Evolutionary conservation across 2,888 invertebrate species (phyloP), one percentile per base, ranked within the genome.

Genomic region (Zaprionus obscuricornis): DNA sequence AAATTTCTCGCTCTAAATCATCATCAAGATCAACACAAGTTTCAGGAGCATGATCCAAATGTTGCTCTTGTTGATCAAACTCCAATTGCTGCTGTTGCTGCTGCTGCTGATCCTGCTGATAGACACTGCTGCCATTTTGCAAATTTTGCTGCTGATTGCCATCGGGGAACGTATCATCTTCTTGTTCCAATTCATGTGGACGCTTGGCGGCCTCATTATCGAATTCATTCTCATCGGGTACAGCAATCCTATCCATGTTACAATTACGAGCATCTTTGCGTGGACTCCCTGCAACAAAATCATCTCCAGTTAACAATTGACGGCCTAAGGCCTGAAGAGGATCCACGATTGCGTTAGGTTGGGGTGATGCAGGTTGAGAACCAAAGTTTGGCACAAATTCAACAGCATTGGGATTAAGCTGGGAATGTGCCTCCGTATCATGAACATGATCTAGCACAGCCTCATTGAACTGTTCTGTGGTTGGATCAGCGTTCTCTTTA

Each of bases 371-470:
- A 3, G 96, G 96, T 43, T 82, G 86, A 1, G 88, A 87, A 0
- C 87, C 87, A 59, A 83, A 87, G 10, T 67, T 76, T 2, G 89
- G 89, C 56, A 96, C 92, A 89, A 96, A 96, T 90, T 95, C 96
- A n/a, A 94, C 94, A 11, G 96, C 96, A 83, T 96, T 94, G 0
- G 96, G 96, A 91, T 96, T 96, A 72, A 96, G 90, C 58, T 94
- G 95, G 33, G 95, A 96, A 91, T 94, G 94, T 91, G 94, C 93
- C 86, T 93, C 93, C 10, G n/a, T n/a, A n/a, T n/a, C n/a, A n/a
- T n/a, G n/a, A n/a, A n/a, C n/a, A n/a, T n/a, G n/a, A n/a, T n/a
- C n/a, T n/a, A n/a, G n/a, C n/a, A n/a, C n/a, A 57, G 36, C n/a
- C 58, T 63, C 5, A 17, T n/a, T 66, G 1, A 56, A 40, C 31